A percentile compares a stretch with the other conserved stretches of the same genome.
Conservation (phyloP, 2,797 vertebrate species). For the Anguilla marmorata region DNA sequence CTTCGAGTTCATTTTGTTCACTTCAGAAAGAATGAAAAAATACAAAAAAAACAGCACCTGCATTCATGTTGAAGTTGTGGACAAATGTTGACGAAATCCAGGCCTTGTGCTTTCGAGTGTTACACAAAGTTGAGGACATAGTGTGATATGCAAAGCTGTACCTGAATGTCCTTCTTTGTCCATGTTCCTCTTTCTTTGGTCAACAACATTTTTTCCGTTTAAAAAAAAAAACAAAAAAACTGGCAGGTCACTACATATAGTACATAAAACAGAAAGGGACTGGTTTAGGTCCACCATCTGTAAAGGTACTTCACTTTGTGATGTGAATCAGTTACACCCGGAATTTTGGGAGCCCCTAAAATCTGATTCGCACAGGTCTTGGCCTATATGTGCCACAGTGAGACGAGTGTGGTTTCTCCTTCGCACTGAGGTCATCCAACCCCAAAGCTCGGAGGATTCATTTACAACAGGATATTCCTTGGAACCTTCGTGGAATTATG, state of each 20-base stretch:
- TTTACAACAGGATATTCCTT: constrained; percentile 14
- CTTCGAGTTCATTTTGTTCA: background rate
- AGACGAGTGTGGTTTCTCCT: background rate
- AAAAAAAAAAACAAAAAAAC: background rate
- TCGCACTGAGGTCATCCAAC: background rate
- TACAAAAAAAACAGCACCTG: background rate
- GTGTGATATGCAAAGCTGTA: background rate
- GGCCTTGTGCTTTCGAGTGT: background rate
- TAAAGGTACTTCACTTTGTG: constrained; percentile 26
- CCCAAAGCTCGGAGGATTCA: background rate
- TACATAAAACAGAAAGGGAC: constrained; percentile 6
- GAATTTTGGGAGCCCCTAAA: background rate
- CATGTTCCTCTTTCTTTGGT: background rate
- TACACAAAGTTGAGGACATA: background rate
- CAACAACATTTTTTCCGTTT: constrained; percentile 25
- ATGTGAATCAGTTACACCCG: constrained; percentile 5
- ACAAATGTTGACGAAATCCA: background rate
- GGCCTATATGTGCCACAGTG: background rate
- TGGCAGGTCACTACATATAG: background rate
- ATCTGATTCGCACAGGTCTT: background rate
- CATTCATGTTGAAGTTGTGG: background rate
- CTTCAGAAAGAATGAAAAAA: background rate
- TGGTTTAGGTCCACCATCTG: constrained; percentile 25
- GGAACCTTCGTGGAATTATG: background rate
- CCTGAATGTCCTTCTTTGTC: background rate